These are phyloP conservation scores for Ephydatia muelleri DNA, from an alignment of 37 sponge, comb jelly and placozoan genomes.

Conservation along the genomic window DNA sequence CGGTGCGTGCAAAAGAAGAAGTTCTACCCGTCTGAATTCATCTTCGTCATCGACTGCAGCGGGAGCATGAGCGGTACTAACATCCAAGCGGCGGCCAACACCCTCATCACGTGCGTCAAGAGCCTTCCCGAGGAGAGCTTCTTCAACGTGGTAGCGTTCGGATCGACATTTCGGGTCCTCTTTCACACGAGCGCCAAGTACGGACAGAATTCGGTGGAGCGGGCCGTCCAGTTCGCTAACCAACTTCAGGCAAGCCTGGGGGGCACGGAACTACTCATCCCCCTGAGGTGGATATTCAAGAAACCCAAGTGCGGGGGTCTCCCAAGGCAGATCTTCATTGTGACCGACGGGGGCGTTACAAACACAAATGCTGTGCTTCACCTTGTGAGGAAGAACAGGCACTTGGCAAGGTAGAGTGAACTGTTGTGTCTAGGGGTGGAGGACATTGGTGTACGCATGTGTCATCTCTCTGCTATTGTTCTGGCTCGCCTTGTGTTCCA, in stretches of 20 bases:
- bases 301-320: constrained; percentile 8
- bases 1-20: background rate
- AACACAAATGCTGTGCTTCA: constrained; percentile 42
- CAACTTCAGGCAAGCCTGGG: constrained; percentile 74
- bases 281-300: constrained; percentile 69
- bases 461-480: too few species aligned
- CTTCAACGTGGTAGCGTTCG: constrained; percentile 86
- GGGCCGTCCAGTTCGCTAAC: constrained; percentile 59
- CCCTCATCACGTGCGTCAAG: constrained; percentile 68
- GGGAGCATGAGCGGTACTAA: constrained; percentile 80
- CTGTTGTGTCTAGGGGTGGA: too few species aligned
- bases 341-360: constrained; percentile 76
- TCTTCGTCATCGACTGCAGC: constrained; percentile 88
- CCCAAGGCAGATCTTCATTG: constrained; percentile 70
- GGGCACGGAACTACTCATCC: constrained; percentile 80
- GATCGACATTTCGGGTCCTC: constrained; percentile 57
- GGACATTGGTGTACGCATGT: too few species aligned
- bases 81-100: constrained; percentile 46
- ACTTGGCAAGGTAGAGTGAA: constrained; percentile 46
- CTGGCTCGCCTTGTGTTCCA: too few species aligned
- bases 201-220: constrained; percentile 45
- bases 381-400: constrained; percentile 49
- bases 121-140: constrained; percentile 66
- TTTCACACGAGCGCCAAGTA: constrained; percentile 48
- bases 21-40: constrained; percentile 65